Evolutionary conservation across 2,113 vertebrate species (phyloP), one percentile per base, ranked within the genome.

Genomic region (Astur gentilis): DNA sequence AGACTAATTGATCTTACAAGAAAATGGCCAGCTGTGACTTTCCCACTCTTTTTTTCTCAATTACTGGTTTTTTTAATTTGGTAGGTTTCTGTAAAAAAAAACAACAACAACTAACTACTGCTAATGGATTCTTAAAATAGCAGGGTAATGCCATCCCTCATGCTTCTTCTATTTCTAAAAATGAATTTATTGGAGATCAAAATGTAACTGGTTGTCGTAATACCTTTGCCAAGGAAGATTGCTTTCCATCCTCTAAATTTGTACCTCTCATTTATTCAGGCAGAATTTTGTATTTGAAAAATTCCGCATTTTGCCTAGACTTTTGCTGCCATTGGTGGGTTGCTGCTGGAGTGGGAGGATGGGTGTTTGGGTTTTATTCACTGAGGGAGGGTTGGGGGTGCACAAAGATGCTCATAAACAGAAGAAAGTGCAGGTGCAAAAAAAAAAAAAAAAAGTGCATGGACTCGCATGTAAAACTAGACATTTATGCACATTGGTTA

Each of bases 111-210:
- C 81, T 89, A 93, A 95, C 93, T 91, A 69, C 84, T 81, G 29
- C 91, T 98, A 97, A 97, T 96, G 97, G 92, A 87, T 90, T 97
- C 95, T 89, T 91, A 88, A 97, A 97, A 97, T 97, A 97, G 97
- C 93, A 90, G 87, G 79, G 60, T 82, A 93, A 92, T 94, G 81
- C 83, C 80, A 92, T 96, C 92, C 86, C 73, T 97, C 76, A 9
- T 91, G 72, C 61, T 79, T 19, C 83, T 97, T 95, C 83, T 97
- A 40, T 96, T 97, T 96, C 92, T 96, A 95, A 96, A 98, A 95
- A 95, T 82, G 65, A 96, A 77, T 96, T 88, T 92, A 78, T 92
- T 96, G 62, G 94, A 96, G 65, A 87, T 94, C 23, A 89, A 76
- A 91, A 70, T 83, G 58, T 75, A 78, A 72, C 52, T 57, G 55